These are phyloP conservation scores for Chaetogeoica ovagalla DNA, from an alignment of 2,888 invertebrate species.

Conservation along the genomic window DNA sequence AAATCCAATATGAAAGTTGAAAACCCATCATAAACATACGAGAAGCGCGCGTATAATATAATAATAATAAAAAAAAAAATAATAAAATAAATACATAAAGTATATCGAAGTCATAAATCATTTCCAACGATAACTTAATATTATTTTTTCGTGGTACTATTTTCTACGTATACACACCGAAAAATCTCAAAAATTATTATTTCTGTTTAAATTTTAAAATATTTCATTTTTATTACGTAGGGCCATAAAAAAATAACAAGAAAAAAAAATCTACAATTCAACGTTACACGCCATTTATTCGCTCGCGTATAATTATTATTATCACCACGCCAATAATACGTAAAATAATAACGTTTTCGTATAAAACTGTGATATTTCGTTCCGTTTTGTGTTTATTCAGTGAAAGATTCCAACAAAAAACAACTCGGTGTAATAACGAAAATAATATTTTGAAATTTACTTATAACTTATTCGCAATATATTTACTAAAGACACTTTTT, in stretches of 20 bases:
- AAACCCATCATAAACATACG: background rate
- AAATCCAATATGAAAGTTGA: background rate
- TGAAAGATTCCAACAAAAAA: too few relatives aligned
- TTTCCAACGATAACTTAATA: background rate
- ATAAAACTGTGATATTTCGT: too few relatives aligned
- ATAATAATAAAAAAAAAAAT: too few relatives aligned
- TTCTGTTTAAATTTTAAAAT: slow-evolving; percentile 1
- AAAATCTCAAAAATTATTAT: background rate
- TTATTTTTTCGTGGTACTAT: background rate
- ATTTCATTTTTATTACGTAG: background rate
- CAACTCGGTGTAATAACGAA: too few relatives aligned
- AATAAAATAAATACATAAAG: background rate
- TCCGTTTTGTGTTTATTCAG: too few relatives aligned
- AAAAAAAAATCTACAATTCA: background rate
- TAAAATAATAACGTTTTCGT: too few relatives aligned
- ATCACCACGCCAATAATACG: background rate
- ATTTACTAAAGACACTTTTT: too few relatives aligned
- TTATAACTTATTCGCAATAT: too few relatives aligned
- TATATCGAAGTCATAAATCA: slow-evolving; percentile 8
- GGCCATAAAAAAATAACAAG: background rate
- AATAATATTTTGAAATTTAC: too few relatives aligned
- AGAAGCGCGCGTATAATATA: background rate
- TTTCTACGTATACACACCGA: too few relatives aligned
- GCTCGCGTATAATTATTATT: background rate
- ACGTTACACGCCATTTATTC: background rate